Evolutionary conservation across 92 coral and sea anemone species (phyloP).

Genomic region (Porites rus): DNA sequence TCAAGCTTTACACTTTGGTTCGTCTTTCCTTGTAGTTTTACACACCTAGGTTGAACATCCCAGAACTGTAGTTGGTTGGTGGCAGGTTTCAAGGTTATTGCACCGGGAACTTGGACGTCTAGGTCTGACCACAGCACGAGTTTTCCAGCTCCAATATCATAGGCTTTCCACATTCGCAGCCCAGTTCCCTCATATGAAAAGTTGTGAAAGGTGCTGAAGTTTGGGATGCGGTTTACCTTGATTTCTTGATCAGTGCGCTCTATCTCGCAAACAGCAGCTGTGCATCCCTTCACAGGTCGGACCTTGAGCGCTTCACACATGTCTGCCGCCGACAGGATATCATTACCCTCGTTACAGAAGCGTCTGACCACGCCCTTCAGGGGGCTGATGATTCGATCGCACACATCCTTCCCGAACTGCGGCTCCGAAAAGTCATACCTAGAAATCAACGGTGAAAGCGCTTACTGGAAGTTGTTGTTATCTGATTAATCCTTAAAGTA

Average conservation of each 20-base stretch:
- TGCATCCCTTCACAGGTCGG: constrained; percentile 41
- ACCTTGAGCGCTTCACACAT: constrained; percentile 53
- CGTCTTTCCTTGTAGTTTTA: neutral
- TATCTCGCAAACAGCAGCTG: constrained; percentile 61
- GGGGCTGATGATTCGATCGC: constrained; percentile 29
- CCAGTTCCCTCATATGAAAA: too few relatives aligned
- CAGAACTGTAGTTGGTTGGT: too few relatives aligned
- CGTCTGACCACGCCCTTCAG: constrained; percentile 28
- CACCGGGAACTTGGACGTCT: too few relatives aligned
- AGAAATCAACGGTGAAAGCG: neutral
- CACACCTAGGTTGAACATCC: constrained; percentile 12
- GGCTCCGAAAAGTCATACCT: constrained; percentile 37
- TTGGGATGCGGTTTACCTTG: too few relatives aligned
- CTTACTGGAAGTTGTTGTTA: too few relatives aligned
- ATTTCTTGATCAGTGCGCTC: constrained; percentile 28
- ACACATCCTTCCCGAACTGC: constrained; percentile 32
- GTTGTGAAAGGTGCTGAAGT: too few relatives aligned
- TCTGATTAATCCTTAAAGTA: too few relatives aligned
- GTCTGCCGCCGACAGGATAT: constrained; percentile 54
- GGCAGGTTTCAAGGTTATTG: too few relatives aligned
- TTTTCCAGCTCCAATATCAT: too few relatives aligned
- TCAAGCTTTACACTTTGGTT: constrained; percentile 3
- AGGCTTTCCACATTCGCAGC: too few relatives aligned
- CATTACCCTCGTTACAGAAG: constrained; percentile 54
- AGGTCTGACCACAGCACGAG: too few relatives aligned